Evolutionary conservation across 2,113 vertebrate genomes (phyloP).

Genomic region (Onychorhynchus coronatus): DNA sequence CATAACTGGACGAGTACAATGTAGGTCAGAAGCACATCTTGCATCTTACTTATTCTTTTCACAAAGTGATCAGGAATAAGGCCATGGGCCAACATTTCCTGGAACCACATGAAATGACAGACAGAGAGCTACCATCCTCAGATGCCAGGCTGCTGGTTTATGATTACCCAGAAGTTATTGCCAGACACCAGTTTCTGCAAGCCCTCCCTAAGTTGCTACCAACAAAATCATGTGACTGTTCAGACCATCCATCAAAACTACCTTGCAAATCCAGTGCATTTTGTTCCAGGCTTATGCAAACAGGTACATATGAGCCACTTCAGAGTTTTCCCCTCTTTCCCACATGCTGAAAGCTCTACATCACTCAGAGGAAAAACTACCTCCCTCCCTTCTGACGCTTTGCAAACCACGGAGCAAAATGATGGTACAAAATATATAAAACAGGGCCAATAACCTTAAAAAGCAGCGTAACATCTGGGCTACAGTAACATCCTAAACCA

Average conservation of each 20-base stretch:
- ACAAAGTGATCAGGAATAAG: background rate
- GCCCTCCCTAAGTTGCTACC: background rate
- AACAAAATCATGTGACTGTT: background rate
- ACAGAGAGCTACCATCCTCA: background rate
- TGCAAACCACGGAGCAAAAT: background rate
- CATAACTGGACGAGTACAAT: background rate
- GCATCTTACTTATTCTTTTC: background rate
- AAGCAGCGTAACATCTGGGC: slow-evolving; percentile 47
- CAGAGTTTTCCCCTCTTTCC: background rate
- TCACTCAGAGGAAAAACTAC: background rate
- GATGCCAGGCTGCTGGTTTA: background rate
- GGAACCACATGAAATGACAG: background rate
- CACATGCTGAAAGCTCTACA: background rate
- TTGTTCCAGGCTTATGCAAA: background rate
- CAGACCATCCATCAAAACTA: background rate
- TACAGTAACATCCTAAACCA: slow-evolving; percentile 37
- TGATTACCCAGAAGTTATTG: background rate
- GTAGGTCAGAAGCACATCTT: background rate
- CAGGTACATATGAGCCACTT: accelerated
- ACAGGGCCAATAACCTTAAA: slow-evolving; percentile 45
- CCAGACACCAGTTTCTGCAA: background rate
- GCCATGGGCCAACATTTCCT: background rate
- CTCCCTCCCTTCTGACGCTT: background rate
- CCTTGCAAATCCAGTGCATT: background rate
- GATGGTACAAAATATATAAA: background rate